Percentiles rank a stretch among this genome's conserved stretches.
These are phyloP conservation scores for Lerema accius DNA, from an alignment of 1,140 invertebrate genomes.

Conservation along the genomic window DNA sequence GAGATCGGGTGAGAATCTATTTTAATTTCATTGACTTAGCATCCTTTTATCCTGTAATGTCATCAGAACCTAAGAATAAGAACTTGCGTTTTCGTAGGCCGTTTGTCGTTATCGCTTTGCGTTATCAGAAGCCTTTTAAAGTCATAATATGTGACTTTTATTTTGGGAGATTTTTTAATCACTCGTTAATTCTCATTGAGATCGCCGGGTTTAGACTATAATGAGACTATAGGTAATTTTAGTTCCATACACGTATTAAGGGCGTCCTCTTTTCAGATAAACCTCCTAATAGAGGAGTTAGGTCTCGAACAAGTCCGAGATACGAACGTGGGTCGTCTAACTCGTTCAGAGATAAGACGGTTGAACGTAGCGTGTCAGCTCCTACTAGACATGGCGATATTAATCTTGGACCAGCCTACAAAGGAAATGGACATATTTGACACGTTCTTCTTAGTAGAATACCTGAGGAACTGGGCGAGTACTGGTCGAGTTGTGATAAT, in stretches of 20 bases:
- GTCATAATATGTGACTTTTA: no score
- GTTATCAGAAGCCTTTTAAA: no score
- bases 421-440: constrained; percentile 98
- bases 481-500: constrained; percentile 94
- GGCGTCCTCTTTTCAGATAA: constrained; percentile 84
- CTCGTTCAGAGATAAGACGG: constrained; percentile 92
- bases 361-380: constrained; percentile 94
- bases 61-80: no score
- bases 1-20: constrained; percentile 80
- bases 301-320: constrained; percentile 92
- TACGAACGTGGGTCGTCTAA: constrained; percentile 90
- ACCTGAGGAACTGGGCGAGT: constrained; percentile 95
- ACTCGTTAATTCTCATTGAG: constrained; percentile 38
- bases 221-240: no score
- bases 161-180: no score
- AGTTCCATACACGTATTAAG: neutral
- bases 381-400: constrained; percentile 91
- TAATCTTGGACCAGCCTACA: constrained; percentile 94
- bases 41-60: no score
- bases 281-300: constrained; percentile 93
- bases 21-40: no score
- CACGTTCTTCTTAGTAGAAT: constrained; percentile 97
- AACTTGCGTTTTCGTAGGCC: no score
- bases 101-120: no score
- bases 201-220: no score